Base-by-base conservation (phyloP, 2,113 vertebrate genomes). In the Sceloporus undulatus region DNA sequence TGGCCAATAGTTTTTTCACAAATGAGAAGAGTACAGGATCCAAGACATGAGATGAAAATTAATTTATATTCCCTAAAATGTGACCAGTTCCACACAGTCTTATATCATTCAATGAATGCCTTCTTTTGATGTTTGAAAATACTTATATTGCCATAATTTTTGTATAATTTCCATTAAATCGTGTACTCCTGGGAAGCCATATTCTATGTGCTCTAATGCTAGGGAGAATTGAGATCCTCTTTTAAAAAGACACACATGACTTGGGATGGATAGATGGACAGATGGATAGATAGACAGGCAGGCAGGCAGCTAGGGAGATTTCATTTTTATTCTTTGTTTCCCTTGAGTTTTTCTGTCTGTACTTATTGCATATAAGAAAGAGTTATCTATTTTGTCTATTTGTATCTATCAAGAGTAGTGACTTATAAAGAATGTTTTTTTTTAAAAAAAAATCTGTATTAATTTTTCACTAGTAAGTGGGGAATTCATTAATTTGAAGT, bases 401-500 rank as follows among this genome's bases (percentile, higher is more conserved):
- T 62, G 75, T 25, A 48, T 9, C 23, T 25, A 48, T 9, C 25
- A 48, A 10, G 4, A 76, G 42, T 7, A 40, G 38, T 21, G 18
- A 3, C 48, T 78, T 27, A 8, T 48, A 52, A 78, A 11, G 38
- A 48, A 48, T 7, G 5, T 48, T 76, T 76, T 76, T 76, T 42
- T 48, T 16, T 71, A 38, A 85, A 85, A 85, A 73, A 10, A 75
- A 38, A 23, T 65, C 25, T 34, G 79, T 13, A 56, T 59, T 86
- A 76, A 66, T 76, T 89, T 71, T 25, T 21, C 27, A 83, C 59
- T 77, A 62, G 16, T 62, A 56, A 42, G 34, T 78, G 74, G 70
- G 59, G 77, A 86, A 83, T 82, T 78, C 29, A 83, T 86, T 90
- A 83, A 83, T 38, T 66, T 71, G 48, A 82, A 83, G 62, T 83